Percentiles rank a stretch among this genome's conserved stretches.
phyloP scores from a whole-genome alignment of 2,797 vertebrate species.

The Cryptoblepharus egeriae region DNA sequence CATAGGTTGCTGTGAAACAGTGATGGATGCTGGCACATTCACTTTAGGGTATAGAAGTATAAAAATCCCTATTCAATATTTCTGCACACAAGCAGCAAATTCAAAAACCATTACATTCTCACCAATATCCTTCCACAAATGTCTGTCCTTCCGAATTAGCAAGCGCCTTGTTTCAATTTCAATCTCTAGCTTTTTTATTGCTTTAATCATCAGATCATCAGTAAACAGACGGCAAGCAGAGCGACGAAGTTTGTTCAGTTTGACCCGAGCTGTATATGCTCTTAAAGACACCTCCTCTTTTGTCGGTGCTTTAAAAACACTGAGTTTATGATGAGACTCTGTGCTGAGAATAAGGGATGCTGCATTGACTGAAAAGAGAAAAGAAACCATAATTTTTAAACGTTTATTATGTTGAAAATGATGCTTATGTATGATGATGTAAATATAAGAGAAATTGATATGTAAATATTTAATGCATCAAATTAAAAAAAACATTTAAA shows the following conservation, averaged over 20 bases:
- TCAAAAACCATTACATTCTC: constrained; percentile 28
- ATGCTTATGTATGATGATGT: no score
- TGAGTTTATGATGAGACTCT: constrained; percentile 78
- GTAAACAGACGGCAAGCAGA: constrained; percentile 89
- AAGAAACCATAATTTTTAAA: neutral
- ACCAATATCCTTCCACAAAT: constrained; percentile 98
- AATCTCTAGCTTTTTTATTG: constrained; percentile 89
- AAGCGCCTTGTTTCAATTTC: constrained; percentile 89
- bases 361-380: constrained; percentile 81
- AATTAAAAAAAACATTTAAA: no score
- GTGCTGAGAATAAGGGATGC: constrained; percentile 83
- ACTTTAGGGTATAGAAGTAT: neutral
- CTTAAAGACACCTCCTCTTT: constrained; percentile 93
- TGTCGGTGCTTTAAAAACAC: constrained; percentile 88
- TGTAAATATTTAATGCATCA: no score
- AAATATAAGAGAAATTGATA: no score
- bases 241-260: constrained; percentile 88
- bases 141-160: constrained; percentile 90
- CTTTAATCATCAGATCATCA: constrained; percentile 85
- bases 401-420: no score
- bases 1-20: no score
- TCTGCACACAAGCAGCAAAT: neutral
- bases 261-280: constrained; percentile 87
- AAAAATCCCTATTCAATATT: neutral
- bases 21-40: no score